phyloP scores from a whole-genome alignment of 1,140 invertebrate species.

The Ostrea edulis region DNA sequence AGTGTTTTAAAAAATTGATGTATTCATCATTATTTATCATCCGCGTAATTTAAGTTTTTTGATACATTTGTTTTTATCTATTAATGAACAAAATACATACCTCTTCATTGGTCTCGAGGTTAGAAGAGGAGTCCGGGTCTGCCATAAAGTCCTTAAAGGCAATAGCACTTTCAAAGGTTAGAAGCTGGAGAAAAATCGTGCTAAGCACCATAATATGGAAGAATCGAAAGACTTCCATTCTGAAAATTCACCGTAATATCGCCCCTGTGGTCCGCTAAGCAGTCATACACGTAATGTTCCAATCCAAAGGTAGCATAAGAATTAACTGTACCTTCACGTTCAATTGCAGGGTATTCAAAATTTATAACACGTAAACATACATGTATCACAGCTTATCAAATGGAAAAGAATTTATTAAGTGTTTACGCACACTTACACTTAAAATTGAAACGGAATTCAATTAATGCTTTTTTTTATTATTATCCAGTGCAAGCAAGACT shows the following conservation, averaged over 20 bases:
- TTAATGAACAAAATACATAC: neutral
- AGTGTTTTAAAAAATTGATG: neutral
- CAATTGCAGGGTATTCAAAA: slow-evolving; percentile 37
- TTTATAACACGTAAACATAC: slow-evolving; percentile 20
- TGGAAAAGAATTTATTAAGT: slow-evolving; percentile 25
- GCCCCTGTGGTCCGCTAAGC: neutral
- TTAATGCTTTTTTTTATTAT: slow-evolving; percentile 39
- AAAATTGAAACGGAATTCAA: slow-evolving; percentile 27
- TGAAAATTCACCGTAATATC: neutral
- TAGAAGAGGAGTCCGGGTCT: neutral
- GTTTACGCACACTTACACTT: slow-evolving; percentile 21
- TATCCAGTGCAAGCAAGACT: slow-evolving; percentile 22
- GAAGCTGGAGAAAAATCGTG: neutral
- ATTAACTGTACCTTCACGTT: slow-evolving; percentile 8
- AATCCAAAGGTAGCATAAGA: slow-evolving; percentile 18
- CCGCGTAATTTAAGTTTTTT: too few species aligned
- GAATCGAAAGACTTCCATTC: slow-evolving; percentile 9
- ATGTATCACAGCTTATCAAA: slow-evolving; percentile 20
- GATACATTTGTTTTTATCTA: neutral
- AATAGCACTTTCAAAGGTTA: neutral
- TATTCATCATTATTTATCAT: neutral
- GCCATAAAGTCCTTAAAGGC: neutral
- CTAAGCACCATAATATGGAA: neutral
- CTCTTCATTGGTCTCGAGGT: slow-evolving; percentile 4
- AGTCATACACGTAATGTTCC: neutral